A percentile compares a stretch with the other conserved stretches of the same genome.
These are phyloP conservation scores for Stenolophus ochropezus DNA, from an alignment of 2,888 invertebrate genomes.

Conservation along the genomic window DNA sequence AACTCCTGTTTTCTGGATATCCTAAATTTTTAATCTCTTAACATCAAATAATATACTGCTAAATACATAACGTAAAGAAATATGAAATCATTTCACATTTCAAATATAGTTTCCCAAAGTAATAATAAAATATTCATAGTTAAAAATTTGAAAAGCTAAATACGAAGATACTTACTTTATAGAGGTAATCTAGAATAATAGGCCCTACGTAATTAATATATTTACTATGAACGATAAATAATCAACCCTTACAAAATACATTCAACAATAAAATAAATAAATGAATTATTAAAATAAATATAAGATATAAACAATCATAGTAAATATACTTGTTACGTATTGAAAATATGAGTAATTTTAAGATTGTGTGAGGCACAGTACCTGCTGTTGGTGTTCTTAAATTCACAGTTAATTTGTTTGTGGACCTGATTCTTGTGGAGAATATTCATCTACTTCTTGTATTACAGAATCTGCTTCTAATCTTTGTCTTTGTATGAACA, in stretches of 20 bases:
- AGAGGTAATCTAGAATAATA: conserved; percentile 46
- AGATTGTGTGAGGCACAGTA: conserved; percentile 59
- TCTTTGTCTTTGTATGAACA: conserved; percentile 76
- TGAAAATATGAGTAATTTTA: conserved; percentile 27
- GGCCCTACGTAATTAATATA: conserved; percentile 44
- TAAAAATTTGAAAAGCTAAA: conserved; percentile 13
- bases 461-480: conserved; percentile 83
- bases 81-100: neutral
- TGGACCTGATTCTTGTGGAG: conserved; percentile 72
- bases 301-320: conserved; percentile 36
- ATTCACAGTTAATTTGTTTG: conserved; percentile 42
- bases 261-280: neutral
- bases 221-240: conserved; percentile 49
- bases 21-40: neutral
- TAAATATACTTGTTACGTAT: conserved; percentile 36
- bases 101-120: conserved; percentile 5
- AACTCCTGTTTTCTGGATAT: neutral
- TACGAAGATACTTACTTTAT: conserved; percentile 29
- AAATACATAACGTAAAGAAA: neutral
- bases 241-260: neutral
- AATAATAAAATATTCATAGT: conserved; percentile 14
- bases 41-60: conserved; percentile 1
- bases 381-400: conserved; percentile 52
- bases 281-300: neutral
- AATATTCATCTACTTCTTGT: conserved; percentile 81